A percentile compares a stretch with the other conserved stretches of the same genome.
phyloP scores from a whole-genome alignment of 2,888 invertebrate species.

The Idaea biselata region DNA sequence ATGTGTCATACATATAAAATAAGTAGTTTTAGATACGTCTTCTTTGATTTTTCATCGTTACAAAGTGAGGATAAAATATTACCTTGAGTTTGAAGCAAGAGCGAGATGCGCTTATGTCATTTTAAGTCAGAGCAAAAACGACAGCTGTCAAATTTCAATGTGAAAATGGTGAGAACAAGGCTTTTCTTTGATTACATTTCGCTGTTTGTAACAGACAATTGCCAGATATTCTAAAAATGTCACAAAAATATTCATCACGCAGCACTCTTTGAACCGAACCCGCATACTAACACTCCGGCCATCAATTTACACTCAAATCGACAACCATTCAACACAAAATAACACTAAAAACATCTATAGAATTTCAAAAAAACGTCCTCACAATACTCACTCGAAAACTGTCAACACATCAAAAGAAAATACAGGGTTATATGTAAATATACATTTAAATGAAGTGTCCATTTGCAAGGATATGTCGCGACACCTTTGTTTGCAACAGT shows the following conservation, averaged over 20 bases:
- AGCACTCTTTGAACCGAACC: neutral
- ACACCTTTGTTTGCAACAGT: neutral
- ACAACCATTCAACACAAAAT: constrained; percentile 16
- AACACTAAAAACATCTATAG: constrained; percentile 10
- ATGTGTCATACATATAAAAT: too few relatives aligned
- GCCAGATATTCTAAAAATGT: neutral
- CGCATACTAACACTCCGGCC: constrained; percentile 1
- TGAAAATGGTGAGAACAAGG: too few relatives aligned
- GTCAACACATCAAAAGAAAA: constrained; percentile 27
- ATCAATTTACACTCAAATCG: constrained; percentile 16
- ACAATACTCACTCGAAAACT: constrained; percentile 23
- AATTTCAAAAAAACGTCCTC: constrained; percentile 21
- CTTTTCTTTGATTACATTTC: too few relatives aligned
- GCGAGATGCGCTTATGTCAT: too few relatives aligned
- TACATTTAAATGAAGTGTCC: constrained; percentile 33
- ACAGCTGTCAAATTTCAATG: too few relatives aligned
- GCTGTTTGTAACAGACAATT: too few relatives aligned
- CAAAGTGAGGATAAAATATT: too few relatives aligned
- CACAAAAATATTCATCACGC: constrained; percentile 3
- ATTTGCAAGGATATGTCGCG: constrained; percentile 18
- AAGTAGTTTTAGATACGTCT: too few relatives aligned
- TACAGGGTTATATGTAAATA: constrained; percentile 30
- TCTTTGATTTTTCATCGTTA: too few relatives aligned
- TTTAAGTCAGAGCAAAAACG: too few relatives aligned
- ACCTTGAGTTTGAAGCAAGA: too few relatives aligned